These are phyloP conservation scores for Mirza zaza DNA, from an alignment of 2,113 vertebrate genomes.

Conservation along the genomic window DNA sequence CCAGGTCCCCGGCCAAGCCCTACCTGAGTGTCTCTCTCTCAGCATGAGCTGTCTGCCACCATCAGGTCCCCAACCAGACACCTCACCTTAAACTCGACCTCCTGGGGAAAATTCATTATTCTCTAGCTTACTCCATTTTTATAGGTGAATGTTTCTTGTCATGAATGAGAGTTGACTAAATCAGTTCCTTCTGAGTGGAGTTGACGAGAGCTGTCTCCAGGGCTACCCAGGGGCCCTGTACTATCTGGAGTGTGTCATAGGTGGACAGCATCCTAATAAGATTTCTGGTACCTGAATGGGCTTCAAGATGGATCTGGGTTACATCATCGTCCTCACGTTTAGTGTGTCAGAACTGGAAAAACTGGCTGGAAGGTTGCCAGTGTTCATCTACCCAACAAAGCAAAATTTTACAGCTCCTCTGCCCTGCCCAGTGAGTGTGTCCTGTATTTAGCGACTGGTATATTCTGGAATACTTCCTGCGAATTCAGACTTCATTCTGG, in stretches of 20 bases:
- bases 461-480: neutral
- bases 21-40: neutral
- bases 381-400: neutral
- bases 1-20: neutral
- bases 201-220: neutral
- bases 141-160: conserved; percentile 17
- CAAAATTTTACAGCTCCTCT: neutral
- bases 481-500: neutral
- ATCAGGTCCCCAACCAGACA: neutral
- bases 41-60: neutral
- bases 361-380: neutral
- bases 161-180: conserved; percentile 26
- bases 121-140: neutral
- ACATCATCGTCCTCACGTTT: neutral
- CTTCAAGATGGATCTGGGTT: conserved; percentile 12
- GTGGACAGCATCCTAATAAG: neutral
- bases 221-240: neutral
- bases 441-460: neutral
- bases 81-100: neutral
- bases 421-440: no score
- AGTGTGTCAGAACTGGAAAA: neutral
- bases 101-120: neutral
- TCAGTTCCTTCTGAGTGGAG: neutral
- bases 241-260: conserved; percentile 46
- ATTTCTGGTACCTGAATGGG: neutral